Evolutionary conservation across 1,140 invertebrate species (phyloP).

Genomic region (Holcopasites calliopsidis): DNA sequence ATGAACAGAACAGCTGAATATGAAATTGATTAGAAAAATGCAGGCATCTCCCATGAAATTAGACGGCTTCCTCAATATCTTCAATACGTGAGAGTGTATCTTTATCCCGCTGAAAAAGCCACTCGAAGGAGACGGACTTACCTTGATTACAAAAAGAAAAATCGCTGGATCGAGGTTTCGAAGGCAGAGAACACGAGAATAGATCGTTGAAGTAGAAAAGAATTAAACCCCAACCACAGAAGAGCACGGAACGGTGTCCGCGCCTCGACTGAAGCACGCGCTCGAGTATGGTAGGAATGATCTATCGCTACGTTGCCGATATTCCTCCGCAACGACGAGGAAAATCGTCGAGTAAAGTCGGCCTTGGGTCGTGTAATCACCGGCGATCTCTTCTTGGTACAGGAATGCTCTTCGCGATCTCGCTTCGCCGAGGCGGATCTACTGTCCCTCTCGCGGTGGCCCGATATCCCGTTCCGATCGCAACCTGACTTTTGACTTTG

Average conservation of each 20-base stretch:
- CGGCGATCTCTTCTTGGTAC: not conserved
- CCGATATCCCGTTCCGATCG: not conserved
- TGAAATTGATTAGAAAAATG: too few species aligned
- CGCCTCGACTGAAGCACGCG: conserved; percentile 29
- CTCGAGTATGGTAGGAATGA: not conserved
- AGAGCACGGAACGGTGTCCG: conserved; percentile 26
- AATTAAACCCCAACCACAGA: not conserved
- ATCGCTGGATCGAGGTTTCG: not conserved
- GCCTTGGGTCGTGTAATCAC: conserved; percentile 18
- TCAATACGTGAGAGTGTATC: too few species aligned
- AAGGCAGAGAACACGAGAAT: not conserved
- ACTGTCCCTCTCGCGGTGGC: not conserved
- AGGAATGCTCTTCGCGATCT: not conserved
- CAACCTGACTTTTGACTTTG: not conserved
- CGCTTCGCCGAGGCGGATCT: not conserved
- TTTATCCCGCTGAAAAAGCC: too few species aligned
- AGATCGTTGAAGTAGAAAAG: not conserved
- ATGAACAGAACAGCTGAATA: too few species aligned
- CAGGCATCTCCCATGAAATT: too few species aligned
- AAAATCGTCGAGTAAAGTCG: conserved; percentile 33
- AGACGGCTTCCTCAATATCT: too few species aligned
- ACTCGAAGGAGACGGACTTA: not conserved
- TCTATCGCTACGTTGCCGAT: conserved; percentile 45
- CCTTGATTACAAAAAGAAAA: not conserved
- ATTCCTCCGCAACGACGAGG: conserved; percentile 21